Percentiles rank a stretch among this genome's conserved stretches.
Conservation (phyloP, 53 echinoderm and acorn worm genomes). For the Patiria pectinifera region DNA sequence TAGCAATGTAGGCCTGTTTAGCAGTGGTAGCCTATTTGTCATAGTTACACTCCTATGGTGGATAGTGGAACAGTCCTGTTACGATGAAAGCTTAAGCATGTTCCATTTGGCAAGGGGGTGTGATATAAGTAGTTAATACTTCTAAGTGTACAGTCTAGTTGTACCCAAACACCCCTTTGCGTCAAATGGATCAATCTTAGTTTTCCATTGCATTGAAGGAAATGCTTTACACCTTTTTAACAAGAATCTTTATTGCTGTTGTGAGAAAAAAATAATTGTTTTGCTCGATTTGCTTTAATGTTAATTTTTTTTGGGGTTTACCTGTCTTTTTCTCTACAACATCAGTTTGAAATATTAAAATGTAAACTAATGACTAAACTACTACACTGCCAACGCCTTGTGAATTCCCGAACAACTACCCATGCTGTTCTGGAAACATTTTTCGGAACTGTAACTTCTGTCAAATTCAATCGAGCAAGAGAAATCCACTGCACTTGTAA, state of each 20-base stretch:
- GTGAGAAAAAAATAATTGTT: conserved; percentile 2
- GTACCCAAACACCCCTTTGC: conserved; percentile 15
- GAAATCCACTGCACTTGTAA: conserved; percentile 52
- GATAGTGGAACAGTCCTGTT: conserved; percentile 28
- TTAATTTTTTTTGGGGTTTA: conserved; percentile 7
- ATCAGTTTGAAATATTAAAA: not conserved
- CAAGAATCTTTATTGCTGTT: conserved; percentile 26
- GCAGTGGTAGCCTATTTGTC: conserved; percentile 20
- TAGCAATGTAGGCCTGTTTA: conserved; percentile 37
- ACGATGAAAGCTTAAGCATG: conserved; percentile 35
- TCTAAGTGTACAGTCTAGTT: conserved; percentile 30
- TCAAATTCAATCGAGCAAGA: not conserved
- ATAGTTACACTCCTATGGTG: not conserved
- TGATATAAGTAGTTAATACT: conserved; percentile 1
- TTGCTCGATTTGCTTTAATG: conserved; percentile 17
- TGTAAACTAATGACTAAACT: conserved; percentile 16
- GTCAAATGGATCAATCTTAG: conserved; percentile 24
- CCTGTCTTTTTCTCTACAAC: conserved; percentile 30
- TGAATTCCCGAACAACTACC: conserved; percentile 51
- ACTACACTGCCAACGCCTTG: conserved; percentile 65
- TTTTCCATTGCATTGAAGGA: conserved; percentile 29
- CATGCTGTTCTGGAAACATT: conserved; percentile 58
- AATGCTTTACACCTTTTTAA: conserved; percentile 25
- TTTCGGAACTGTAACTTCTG: not conserved
- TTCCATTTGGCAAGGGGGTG: conserved; percentile 46